Percentiles rank a stretch among this genome's conserved stretches.
phyloP scores from a whole-genome alignment of 2,888 invertebrate genomes.

The Globia sparganii region DNA sequence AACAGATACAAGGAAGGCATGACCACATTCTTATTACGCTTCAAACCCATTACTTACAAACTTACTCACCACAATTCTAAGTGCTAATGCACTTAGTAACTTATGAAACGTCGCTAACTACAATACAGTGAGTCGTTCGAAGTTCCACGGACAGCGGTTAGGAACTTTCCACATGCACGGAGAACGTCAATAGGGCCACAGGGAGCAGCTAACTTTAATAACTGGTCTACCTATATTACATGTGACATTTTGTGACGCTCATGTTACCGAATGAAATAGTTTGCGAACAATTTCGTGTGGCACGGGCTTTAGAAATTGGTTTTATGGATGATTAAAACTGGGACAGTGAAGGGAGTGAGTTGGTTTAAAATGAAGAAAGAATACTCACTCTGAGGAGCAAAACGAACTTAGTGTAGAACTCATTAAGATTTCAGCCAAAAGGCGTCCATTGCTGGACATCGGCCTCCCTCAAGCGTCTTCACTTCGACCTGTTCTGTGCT shows the following conservation, averaged over 20 bases:
- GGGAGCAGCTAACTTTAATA: conserved; percentile 47
- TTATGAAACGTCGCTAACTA: conserved; percentile 43
- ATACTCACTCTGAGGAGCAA: background rate
- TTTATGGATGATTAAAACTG: conserved; percentile 3
- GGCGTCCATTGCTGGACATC: background rate
- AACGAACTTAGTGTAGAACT: background rate
- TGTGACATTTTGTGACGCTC: conserved; percentile 23
- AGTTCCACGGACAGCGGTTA: conserved; percentile 53
- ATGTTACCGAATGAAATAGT: conserved; percentile 16
- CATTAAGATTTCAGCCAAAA: background rate
- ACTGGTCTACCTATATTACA: conserved; percentile 36
- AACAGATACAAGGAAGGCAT: background rate
- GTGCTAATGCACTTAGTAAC: conserved; percentile 40
- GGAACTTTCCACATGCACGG: conserved; percentile 50
- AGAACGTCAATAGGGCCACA: conserved; percentile 55
- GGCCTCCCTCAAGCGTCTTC: background rate
- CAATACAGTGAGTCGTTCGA: conserved; percentile 28
- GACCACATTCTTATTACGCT: background rate
- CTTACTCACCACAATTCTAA: conserved; percentile 18
- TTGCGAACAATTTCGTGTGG: conserved; percentile 30
- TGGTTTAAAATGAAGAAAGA: background rate
- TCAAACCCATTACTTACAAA: background rate
- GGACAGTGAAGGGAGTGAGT: no score
- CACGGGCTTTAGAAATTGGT: conserved; percentile 14
- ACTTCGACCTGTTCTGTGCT: no score